Evolutionary conservation across 2,888 invertebrate genomes (phyloP), one percentile per base, ranked within the genome.

Genomic region (Xestia ashworthii): DNA sequence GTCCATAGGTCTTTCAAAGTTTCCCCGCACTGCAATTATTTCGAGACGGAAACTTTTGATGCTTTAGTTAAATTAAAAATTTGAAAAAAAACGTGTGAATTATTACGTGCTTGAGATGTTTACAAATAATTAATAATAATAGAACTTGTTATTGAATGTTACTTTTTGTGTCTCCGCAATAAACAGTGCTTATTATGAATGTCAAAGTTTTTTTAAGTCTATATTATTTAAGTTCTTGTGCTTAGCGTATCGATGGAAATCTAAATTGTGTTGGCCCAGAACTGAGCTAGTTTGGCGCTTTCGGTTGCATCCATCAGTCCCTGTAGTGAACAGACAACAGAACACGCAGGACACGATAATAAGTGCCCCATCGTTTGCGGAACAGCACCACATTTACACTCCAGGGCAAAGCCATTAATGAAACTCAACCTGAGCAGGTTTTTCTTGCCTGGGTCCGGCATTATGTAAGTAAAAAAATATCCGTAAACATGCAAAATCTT

Each of bases 11-110:
- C 83, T 82, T 66, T 16, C 41, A n/a, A 87, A 87, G 76, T 85
- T 88, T 74, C 72, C 8, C 84, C 76, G 80, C 80, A 50, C 69
- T 87, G 80, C 87, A 85, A 88, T 88, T 87, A 88, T 88, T 88
- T 83, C 77, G 58, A 81, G 77, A 69, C 8, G 22, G 48, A 50
- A 88, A 88, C 80, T 86, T 82, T 87, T 74, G 65, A 79, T 69
- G 72, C 72, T 79, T 69, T 64, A 58, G 55, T 72, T 77, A 60
- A 80, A 82, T 81, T 44, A 76, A 74, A 62, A 71, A 75, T 69
- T 55, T 16, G 25, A 74, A 60, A 60, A n/a, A 69, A 38, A 62
- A 67, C 25, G 19, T 65, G 50, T 38, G 22, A 84, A 68, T 67
- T 64, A 64, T 58, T 16, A 62, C 1, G 6, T 22, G 46, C 75